Conservation (phyloP, 2,888 invertebrate species). For the Piscicola geometra region DNA sequence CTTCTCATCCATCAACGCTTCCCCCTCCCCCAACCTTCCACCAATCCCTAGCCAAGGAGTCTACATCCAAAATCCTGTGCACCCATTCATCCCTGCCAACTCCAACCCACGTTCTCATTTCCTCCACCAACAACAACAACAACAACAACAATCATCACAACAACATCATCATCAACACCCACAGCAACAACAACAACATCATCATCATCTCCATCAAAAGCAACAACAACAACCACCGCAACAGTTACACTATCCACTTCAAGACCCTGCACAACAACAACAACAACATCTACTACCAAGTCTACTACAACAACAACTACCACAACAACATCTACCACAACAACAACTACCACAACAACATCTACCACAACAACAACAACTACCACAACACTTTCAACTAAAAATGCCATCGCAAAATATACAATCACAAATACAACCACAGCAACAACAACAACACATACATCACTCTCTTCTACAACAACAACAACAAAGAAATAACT, state of each 20-base stretch:
- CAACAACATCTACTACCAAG: constrained; percentile 14
- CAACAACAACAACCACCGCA: not conserved
- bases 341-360: not conserved
- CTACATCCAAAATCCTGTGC: too few species aligned
- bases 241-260: not conserved
- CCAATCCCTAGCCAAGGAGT: too few species aligned
- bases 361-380: not conserved
- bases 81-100: too few species aligned
- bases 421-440: too few species aligned
- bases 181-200: not conserved
- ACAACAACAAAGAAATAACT: not conserved
- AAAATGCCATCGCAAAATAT: too few species aligned
- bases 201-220: not conserved
- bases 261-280: not conserved
- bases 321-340: not conserved
- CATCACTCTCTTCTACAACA: too few species aligned
- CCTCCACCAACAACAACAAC: too few species aligned
- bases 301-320: constrained; percentile 7
- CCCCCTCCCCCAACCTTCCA: too few species aligned
- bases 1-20: too few species aligned
- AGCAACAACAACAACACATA: too few species aligned
- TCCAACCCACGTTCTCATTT: too few species aligned
- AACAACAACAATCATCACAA: not conserved
- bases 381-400: not conserved
- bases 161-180: not conserved